Evolutionary conservation across 1,140 invertebrate genomes (phyloP).

Genomic region (Adoxophyes honmai): DNA sequence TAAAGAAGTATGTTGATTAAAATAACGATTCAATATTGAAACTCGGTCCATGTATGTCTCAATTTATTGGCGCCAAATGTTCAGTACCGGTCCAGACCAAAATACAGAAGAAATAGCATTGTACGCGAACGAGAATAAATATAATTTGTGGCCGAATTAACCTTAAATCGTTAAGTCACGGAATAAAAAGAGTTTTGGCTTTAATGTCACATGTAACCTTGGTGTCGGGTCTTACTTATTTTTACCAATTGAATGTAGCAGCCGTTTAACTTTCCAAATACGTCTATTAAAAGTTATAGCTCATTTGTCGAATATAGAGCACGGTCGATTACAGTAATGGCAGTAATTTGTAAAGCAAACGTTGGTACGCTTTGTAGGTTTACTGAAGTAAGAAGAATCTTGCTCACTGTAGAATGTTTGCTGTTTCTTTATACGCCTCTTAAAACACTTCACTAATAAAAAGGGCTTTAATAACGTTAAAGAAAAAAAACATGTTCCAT

Average conservation of each 20-base stretch:
- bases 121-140: constrained; percentile 32
- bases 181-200: constrained; percentile 27
- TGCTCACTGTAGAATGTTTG: no score
- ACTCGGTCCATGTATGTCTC: constrained; percentile 1
- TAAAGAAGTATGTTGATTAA: no score
- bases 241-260: constrained; percentile 15
- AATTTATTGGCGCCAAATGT: constrained; percentile 1
- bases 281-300: not conserved
- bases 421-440: no score
- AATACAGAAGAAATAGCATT: constrained; percentile 47
- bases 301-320: constrained; percentile 3
- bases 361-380: not conserved
- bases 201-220: constrained; percentile 31
- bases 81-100: constrained; percentile 39
- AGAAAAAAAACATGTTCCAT: no score
- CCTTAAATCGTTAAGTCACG: constrained; percentile 40
- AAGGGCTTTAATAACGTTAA: no score
- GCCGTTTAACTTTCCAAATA: constrained; percentile 7
- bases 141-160: constrained; percentile 32
- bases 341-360: not conserved
- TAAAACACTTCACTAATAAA: no score
- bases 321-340: not conserved
- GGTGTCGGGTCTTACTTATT: constrained; percentile 27
- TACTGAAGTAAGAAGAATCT: no score
- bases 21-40: not conserved